A percentile compares a stretch with the other conserved stretches of the same genome.
Conservation (phyloP, 2,797 vertebrate species). For the Pipistrellus pygmaeus region DNA sequence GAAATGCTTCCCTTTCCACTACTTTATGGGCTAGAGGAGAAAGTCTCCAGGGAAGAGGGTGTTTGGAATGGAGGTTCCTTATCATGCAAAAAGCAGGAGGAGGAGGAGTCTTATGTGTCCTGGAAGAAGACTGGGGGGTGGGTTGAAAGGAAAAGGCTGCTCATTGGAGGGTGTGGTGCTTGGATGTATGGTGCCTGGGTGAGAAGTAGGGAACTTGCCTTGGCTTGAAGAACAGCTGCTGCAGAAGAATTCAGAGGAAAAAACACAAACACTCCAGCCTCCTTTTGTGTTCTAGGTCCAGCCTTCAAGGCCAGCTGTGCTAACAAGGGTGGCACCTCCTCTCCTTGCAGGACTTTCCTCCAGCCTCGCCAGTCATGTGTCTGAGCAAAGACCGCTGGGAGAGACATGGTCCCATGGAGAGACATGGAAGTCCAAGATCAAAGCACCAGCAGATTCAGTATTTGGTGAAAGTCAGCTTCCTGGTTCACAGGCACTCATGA, state of each 20-base stretch:
- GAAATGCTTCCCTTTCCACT: neutral
- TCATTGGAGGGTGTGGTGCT: neutral
- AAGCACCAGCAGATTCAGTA: neutral
- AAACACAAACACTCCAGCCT: neutral
- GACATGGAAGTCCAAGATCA: neutral
- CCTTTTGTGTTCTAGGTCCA: neutral
- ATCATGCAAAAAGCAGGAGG: neutral
- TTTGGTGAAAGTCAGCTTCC: neutral
- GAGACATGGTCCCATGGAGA: neutral
- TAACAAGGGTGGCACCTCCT: neutral
- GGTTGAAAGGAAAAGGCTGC: neutral
- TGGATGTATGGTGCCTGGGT: neutral
- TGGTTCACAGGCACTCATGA: neutral
- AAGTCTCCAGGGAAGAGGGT: neutral
- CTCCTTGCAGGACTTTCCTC: neutral
- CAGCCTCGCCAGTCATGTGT: neutral
- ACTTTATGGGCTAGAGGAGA: neutral
- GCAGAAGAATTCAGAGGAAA: neutral
- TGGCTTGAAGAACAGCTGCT: neutral
- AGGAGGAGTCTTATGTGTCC: neutral
- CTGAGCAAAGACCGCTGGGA: neutral
- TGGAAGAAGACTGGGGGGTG: neutral
- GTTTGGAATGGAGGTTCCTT: neutral
- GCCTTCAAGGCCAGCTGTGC: neutral
- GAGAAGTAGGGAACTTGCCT: neutral